These are phyloP conservation scores for Coremacera marginata DNA, from an alignment of 2,888 invertebrate species.

Conservation along the genomic window DNA sequence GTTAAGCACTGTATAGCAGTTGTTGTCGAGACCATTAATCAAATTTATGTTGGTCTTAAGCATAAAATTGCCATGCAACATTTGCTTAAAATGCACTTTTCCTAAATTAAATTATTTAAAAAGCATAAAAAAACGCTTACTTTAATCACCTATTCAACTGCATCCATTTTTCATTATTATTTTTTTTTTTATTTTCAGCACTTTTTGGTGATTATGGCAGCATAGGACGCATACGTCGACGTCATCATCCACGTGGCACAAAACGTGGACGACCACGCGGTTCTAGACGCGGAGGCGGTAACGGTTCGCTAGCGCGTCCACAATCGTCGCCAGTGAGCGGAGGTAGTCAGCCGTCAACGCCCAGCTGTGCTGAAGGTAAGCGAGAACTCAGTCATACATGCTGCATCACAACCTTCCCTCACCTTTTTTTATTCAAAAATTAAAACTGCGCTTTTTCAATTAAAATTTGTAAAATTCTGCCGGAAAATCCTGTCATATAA, in stretches of 20 bases:
- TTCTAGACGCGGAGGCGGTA: slow-evolving; percentile 76
- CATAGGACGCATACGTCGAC: slow-evolving; percentile 63
- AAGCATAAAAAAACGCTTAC: too few relatives aligned
- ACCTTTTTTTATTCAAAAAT: too few relatives aligned
- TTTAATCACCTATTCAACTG: too few relatives aligned
- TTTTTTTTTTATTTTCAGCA: slow-evolving; percentile 53
- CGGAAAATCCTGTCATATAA: too few relatives aligned
- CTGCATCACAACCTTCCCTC: too few relatives aligned
- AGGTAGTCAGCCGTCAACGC: slow-evolving; percentile 39
- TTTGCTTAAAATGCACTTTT: background rate
- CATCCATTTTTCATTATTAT: background rate
- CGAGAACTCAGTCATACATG: background rate
- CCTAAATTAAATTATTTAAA: too few relatives aligned
- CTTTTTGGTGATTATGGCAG: slow-evolving; percentile 64
- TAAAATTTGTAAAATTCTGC: too few relatives aligned
- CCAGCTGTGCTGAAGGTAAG: slow-evolving; percentile 44
- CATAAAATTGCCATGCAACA: background rate
- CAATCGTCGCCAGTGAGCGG: slow-evolving; percentile 52
- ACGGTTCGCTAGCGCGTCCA: slow-evolving; percentile 64
- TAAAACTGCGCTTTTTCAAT: too few relatives aligned
- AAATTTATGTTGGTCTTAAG: background rate
- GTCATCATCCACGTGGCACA: slow-evolving; percentile 72
- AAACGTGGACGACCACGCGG: slow-evolving; percentile 83
- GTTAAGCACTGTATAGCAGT: background rate
- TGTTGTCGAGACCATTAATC: slow-evolving; percentile 7